Conservation (phyloP, 2,113 vertebrate genomes). For the Tetrax tetrax region DNA sequence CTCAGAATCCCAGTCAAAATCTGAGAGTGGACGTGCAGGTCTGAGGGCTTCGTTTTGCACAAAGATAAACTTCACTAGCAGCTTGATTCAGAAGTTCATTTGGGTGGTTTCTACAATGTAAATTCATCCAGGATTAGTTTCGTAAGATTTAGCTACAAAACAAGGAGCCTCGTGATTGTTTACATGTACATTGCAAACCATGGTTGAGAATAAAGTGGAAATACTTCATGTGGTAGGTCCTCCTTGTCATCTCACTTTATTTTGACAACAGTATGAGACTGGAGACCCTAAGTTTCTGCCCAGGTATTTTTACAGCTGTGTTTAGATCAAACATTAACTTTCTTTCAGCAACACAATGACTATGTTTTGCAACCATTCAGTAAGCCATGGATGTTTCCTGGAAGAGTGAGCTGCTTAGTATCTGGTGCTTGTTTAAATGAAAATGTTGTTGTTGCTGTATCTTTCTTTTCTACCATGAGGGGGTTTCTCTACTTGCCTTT, state of each 20-base stretch:
- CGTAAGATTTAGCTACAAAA: neutral
- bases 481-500: neutral
- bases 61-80: neutral
- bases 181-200: neutral
- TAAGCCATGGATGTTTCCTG: neutral
- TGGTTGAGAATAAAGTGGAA: neutral
- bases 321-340: conserved; percentile 1
- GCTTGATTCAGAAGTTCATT: neutral
- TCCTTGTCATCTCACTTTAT: neutral
- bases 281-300: neutral
- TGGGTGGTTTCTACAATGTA: neutral
- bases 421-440: neutral
- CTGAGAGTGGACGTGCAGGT: neutral
- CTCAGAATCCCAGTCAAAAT: neutral
- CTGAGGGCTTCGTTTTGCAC: neutral
- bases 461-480: neutral
- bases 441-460: neutral
- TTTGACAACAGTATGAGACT: neutral
- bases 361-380: neutral
- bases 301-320: conserved; percentile 8
- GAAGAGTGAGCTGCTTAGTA: neutral
- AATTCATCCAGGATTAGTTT: neutral
- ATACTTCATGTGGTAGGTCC: neutral
- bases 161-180: neutral
- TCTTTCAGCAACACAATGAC: neutral